A percentile compares a stretch with the other conserved stretches of the same genome.
Conservation (phyloP, 2,797 vertebrate species). For the Yasuhikotakia modesta region DNA sequence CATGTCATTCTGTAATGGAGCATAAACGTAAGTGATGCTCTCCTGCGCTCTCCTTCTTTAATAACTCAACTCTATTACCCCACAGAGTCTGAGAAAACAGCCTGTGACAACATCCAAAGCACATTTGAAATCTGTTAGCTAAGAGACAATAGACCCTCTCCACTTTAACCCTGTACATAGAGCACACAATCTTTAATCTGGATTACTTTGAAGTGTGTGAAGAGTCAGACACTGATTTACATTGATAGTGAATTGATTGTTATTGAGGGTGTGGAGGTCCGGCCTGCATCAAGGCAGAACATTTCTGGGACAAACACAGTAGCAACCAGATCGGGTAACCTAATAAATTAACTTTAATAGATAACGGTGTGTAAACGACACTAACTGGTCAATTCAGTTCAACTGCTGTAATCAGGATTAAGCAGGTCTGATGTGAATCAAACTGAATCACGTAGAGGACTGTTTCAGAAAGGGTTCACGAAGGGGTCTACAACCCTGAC, state of each 20-base stretch:
- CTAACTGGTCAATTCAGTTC: conserved; percentile 8
- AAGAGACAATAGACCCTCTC: conserved; percentile 30
- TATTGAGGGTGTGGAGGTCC: background rate
- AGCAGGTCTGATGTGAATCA: conserved; percentile 23
- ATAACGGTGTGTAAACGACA: background rate
- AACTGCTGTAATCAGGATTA: conserved; percentile 24
- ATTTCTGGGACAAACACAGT: background rate
- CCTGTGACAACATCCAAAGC: conserved; percentile 69
- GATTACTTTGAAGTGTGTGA: background rate
- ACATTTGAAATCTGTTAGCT: conserved; percentile 63
- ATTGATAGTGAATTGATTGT: conserved; percentile 4
- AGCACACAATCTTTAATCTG: conserved; percentile 14
- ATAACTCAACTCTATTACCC: conserved; percentile 77
- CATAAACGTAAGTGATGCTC: conserved; percentile 78
- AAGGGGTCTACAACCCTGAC: conserved; percentile 52
- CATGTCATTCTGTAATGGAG: conserved; percentile 76
- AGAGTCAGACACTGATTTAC: background rate
- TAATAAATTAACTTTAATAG: background rate
- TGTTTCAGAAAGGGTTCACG: conserved; percentile 34
- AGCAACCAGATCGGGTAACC: background rate
- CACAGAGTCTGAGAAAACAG: conserved; percentile 72
- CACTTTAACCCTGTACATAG: conserved; percentile 18
- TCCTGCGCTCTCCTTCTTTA: conserved; percentile 66
- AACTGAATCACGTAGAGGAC: background rate
- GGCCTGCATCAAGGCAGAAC: background rate